These are phyloP conservation scores for Vipera ursinii DNA, from an alignment of 2,797 vertebrate species.

Conservation along the genomic window DNA sequence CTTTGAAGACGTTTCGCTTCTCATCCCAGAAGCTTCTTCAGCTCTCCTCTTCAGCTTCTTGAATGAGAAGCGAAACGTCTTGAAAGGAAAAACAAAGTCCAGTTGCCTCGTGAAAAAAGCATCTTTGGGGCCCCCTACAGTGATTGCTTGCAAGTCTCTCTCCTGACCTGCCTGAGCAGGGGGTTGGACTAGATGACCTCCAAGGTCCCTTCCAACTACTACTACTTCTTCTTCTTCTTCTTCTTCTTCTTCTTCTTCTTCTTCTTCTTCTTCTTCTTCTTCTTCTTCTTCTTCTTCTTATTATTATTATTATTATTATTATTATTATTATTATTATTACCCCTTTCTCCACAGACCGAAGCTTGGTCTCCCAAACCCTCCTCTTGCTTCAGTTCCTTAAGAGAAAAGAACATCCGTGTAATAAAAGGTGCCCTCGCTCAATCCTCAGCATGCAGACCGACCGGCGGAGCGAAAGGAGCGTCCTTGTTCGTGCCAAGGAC, in stretches of 20 bases:
- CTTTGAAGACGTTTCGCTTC: neutral
- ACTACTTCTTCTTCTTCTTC: no score
- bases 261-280: no score
- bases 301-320: no score
- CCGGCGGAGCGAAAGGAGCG: neutral
- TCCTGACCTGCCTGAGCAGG: no score
- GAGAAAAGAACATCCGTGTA: no score
- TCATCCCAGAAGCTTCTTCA: neutral
- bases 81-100: neutral
- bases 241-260: neutral
- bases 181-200: no score
- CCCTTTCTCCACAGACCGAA: neutral
- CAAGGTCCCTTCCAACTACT: no score
- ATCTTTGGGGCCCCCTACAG: neutral
- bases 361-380: neutral
- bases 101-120: neutral
- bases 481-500: neutral
- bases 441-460: neutral
- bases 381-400: neutral
- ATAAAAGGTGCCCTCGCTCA: neutral
- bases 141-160: neutral
- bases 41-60: no score
- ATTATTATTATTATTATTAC: no score
- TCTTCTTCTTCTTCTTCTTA: neutral
- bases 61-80: neutral